Base-by-base conservation (phyloP, 1,140 invertebrate species). In the Acromyrmex echinatior region DNA sequence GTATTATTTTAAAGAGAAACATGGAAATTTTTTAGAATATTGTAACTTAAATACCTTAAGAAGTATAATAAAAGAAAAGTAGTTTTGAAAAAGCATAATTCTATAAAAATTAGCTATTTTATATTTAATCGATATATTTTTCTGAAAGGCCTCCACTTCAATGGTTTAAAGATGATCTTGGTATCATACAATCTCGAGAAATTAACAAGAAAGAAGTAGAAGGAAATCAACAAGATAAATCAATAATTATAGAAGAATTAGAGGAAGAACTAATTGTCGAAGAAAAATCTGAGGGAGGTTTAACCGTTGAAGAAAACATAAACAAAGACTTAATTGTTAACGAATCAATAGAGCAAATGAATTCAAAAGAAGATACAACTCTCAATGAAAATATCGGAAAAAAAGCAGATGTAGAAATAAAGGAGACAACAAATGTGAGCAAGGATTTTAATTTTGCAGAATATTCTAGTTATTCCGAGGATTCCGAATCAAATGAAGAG, bases 91-190 rank as follows among this genome's bases (percentile, higher is more conserved):
- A 80, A 21, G 5, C 9, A 3, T 35, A 9, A 51, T 35, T 80
- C n/a, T 58, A 0, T 56, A 66, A 14, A 51, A 49, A 35, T 56
- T 18, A 3, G 28, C 12, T 78, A 3, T n/a, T 31, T 63, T 35
- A 58, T 66, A 60, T 62, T 51, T 60, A 71, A 81, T 68, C 9
- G 2, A 51, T 16, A 9, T 51, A 3, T 56, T 49, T 80, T 86
- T 74, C 85, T 56, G 60, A 9, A 86, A 94, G 93, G 45, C 58
- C 89, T 78, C 87, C 92, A 5, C 65, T 93, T 49, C 91, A 93
- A 70, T 94, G 93, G 92, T 93, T 93, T 68, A 91, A 93, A 63
- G 88, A 91, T 18, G 68, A 91, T 0, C 58, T 80, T 25, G 60
- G 62, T 14, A 31, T 9, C 5, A 31, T 82, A n/a, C 79, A 58